Conservation (phyloP, 2,888 invertebrate genomes). For the Spicauda simplicius region DNA sequence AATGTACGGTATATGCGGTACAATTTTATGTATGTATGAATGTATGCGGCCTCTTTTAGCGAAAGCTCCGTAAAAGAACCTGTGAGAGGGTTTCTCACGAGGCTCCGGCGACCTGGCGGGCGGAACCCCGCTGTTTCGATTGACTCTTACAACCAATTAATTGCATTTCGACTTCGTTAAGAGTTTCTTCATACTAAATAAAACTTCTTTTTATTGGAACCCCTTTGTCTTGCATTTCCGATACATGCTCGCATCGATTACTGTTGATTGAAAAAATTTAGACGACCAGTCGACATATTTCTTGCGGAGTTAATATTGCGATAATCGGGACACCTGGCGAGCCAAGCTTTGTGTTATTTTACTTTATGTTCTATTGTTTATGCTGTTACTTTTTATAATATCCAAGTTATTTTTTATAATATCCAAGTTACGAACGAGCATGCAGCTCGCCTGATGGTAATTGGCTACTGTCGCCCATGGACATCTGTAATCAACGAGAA, state of each 20-base stretch:
- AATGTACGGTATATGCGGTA: conserved; percentile 24
- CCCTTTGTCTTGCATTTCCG: conserved; percentile 39
- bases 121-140: conserved; percentile 60
- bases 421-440: too few species aligned
- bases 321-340: conserved; percentile 11
- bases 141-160: conserved; percentile 50
- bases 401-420: too few species aligned
- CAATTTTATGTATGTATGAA: conserved; percentile 26
- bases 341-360: not conserved
- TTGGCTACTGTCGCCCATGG: too few species aligned
- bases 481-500: too few species aligned
- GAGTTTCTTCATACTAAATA: conserved; percentile 48
- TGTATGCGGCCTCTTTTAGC: conserved; percentile 24
- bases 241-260: conserved; percentile 20
- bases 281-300: conserved; percentile 5
- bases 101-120: conserved; percentile 55
- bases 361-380: not conserved
- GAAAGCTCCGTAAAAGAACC: conserved; percentile 56
- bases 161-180: conserved; percentile 59
- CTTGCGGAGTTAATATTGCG: conserved; percentile 9
- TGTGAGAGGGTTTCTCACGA: conserved; percentile 69
- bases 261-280: conserved; percentile 11
- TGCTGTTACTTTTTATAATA: too few species aligned
- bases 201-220: conserved; percentile 42
- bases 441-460: too few species aligned